Evolutionary conservation across 2,797 vertebrate genomes (phyloP).

Genomic region (Malacoctenus gilli): DNA sequence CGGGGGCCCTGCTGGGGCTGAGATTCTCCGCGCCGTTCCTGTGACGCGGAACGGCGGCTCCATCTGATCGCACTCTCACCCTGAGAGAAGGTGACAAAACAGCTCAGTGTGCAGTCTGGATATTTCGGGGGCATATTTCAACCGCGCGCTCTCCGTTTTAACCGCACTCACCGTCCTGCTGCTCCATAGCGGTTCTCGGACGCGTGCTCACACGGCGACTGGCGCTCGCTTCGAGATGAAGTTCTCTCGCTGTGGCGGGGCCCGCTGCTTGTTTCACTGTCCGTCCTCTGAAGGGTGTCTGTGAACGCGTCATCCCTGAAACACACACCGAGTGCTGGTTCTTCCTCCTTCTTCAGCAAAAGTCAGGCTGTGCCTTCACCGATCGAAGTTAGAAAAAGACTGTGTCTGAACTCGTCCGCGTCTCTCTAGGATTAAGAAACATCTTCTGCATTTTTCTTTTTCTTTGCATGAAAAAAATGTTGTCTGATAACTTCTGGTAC

Average conservation of each 20-base stretch:
- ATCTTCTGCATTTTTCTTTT: not conserved
- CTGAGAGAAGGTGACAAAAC: conserved; percentile 65
- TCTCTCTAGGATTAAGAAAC: no score
- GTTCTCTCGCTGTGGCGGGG: conserved; percentile 86
- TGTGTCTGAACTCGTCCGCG: no score
- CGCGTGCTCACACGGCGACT: conserved; percentile 86
- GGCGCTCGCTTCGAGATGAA: conserved; percentile 87
- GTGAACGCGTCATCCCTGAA: conserved; percentile 93
- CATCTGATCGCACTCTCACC: conserved; percentile 90
- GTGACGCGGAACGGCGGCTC: conserved; percentile 87
- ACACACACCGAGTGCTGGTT: conserved; percentile 20
- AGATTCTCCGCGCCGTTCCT: conserved; percentile 86
- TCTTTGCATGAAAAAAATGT: conserved; percentile 10
- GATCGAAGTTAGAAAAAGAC: conserved; percentile 2
- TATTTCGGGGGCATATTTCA: no score
- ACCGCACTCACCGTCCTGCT: conserved; percentile 85
- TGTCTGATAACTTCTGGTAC: conserved; percentile 24
- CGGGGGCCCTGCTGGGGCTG: conserved; percentile 86
- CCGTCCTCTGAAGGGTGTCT: conserved; percentile 88
- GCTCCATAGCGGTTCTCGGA: conserved; percentile 88
- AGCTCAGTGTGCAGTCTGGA: not conserved
- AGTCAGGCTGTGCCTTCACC: not conserved
- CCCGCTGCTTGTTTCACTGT: conserved; percentile 88
- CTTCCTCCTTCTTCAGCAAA: conserved; percentile 14
- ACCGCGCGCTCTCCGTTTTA: not conserved